phyloP scores from a whole-genome alignment of 2,113 vertebrate species.

The Toxotes chatareus region DNA sequence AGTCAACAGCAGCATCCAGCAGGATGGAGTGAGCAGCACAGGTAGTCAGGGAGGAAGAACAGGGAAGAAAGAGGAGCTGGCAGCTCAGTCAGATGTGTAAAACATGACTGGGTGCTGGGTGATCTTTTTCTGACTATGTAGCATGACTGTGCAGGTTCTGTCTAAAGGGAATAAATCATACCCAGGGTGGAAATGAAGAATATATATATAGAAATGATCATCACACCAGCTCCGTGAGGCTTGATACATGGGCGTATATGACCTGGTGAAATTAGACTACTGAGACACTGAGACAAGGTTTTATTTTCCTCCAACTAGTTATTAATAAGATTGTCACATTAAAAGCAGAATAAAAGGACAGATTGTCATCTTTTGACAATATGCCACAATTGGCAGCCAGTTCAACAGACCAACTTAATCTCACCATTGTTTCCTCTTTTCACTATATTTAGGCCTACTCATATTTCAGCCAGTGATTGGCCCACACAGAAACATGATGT shows the following conservation, averaged over 20 bases:
- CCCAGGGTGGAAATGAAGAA: not conserved
- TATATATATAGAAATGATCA: not conserved
- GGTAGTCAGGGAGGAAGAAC: not conserved
- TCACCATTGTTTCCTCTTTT: conserved; percentile 5
- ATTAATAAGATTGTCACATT: not conserved
- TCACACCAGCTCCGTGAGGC: not conserved
- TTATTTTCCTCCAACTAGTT: not conserved
- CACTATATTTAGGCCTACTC: conserved; percentile 4
- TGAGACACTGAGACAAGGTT: not conserved
- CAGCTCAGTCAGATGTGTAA: conserved; percentile 7
- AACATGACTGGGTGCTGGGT: conserved; percentile 22
- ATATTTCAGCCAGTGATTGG: not conserved
- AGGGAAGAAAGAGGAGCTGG: conserved; percentile 14
- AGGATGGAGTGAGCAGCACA: conserved; percentile 24
- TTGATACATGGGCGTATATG: not conserved
- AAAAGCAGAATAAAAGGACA: conserved; percentile 19
- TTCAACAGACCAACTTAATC: conserved; percentile 25
- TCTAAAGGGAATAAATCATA: not conserved
- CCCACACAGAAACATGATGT: not conserved
- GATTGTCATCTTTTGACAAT: conserved; percentile 37
- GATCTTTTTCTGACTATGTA: not conserved
- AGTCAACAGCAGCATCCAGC: conserved; percentile 30
- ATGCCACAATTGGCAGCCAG: conserved; percentile 17
- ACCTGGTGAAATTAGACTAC: not conserved
- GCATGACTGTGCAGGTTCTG: conserved; percentile 32